Evolutionary conservation across 2,888 invertebrate species (phyloP), one percentile per base, ranked within the genome.

Genomic region (Drosophila multiciliata): DNA sequence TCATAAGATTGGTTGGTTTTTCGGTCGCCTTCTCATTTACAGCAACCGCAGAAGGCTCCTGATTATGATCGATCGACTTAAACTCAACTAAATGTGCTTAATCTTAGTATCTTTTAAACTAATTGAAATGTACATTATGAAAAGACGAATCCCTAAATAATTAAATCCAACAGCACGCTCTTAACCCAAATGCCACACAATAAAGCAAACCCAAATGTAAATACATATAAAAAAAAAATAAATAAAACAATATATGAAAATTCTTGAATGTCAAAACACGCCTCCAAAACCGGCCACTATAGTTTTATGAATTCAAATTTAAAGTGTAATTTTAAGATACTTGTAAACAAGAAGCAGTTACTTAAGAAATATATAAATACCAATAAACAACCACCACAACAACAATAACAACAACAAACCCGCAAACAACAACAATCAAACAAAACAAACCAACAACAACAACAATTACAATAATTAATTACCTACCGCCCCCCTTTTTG

Each of bases 21-120:
- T 94, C 95, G 94, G 96, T 95, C 95, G 95, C 96, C 96, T 96
- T 96, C 96, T 96, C 96, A 95, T 95, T 83, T 96, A 96, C 96
- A 96, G 96, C 96, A 96, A 94, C 95, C 95, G 96, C 96, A 95
- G 96, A 96, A 96, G 96, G 96, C 95, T 95, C 95, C 95, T 91
- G 89, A 81, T 78, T 80, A 83, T 87, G 83, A 87, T 82, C 82
- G 83, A 88, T 88, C 79, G 55, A 68, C 62, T 58, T 20, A 35
- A 60, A 35, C 26, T 57, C 15, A 72, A 68, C 17, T 36, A 65
- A 66, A 67, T 59, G 57, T 64, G 70, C 58, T 69, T 78, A 58
- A 40, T 17, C 45, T 45, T 70, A 66, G 40, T 76, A 12, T 36
- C 9, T 32, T 26, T 57, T 40, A 35, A 64, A 76, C 49, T 23